Percentiles rank a stretch among this genome's conserved stretches.
Conservation (phyloP, 2,113 vertebrate species). For the Cavia aperea region DNA sequence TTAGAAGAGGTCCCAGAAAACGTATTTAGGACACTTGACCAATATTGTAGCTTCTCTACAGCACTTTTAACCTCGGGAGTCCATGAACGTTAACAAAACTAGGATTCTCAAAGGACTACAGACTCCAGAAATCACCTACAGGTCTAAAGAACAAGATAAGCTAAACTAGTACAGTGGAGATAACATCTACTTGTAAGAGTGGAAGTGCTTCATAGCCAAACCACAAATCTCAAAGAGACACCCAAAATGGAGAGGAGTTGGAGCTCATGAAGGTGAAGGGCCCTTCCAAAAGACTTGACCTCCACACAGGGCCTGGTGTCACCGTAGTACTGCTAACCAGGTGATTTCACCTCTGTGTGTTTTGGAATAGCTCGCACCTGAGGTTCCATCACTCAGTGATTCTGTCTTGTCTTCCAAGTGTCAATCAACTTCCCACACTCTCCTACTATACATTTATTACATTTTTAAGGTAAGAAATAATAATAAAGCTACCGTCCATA, state of each 20-base stretch:
- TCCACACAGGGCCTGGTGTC: accelerated
- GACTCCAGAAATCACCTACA: neutral
- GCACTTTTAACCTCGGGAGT: neutral
- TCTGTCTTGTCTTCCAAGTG: neutral
- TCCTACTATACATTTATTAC: neutral
- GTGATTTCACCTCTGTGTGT: neutral
- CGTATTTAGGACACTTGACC: accelerated
- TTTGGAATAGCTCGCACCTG: accelerated
- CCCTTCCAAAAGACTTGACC: neutral
- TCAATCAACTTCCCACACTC: neutral
- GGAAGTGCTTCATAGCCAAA: neutral
- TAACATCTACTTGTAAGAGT: neutral
- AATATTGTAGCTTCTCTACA: accelerated
- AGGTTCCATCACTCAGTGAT: no score
- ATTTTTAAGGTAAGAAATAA: neutral
- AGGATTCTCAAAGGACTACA: neutral
- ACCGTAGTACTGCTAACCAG: neutral
- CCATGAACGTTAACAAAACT: neutral
- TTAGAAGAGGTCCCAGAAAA: neutral
- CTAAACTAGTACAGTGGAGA: neutral
- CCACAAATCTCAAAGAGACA: neutral
- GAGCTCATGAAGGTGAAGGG: accelerated
- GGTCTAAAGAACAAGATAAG: neutral
- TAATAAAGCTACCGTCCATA: no score
- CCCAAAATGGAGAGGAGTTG: accelerated